phyloP scores from a whole-genome alignment of 2,113 vertebrate genomes.

The Poecilia latipinna region DNA sequence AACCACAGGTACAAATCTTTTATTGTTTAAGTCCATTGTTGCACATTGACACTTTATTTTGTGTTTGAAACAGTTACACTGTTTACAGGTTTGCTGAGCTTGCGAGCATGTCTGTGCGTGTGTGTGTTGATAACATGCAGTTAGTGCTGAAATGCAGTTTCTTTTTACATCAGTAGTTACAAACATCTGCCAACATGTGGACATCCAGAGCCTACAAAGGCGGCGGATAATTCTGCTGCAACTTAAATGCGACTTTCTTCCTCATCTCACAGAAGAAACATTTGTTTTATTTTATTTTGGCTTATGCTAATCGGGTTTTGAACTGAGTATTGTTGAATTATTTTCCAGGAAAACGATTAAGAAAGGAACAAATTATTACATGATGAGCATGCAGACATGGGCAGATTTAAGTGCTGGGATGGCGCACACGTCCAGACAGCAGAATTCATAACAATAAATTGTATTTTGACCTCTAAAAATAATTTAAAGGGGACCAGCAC shows the following conservation, averaged over 20 bases:
- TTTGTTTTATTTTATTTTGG: constrained; percentile 23
- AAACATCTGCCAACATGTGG: constrained; percentile 53
- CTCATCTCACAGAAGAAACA: constrained; percentile 4
- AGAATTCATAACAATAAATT: constrained; percentile 19
- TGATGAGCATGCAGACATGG: constrained; percentile 1
- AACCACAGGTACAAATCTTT: constrained; percentile 85
- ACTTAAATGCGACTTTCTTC: neutral
- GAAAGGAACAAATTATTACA: neutral
- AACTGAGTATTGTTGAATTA: neutral
- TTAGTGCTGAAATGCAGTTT: constrained; percentile 91
- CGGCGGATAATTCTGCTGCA: neutral
- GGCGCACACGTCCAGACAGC: constrained; percentile 33
- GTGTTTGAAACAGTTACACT: constrained; percentile 85
- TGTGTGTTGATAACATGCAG: constrained; percentile 86
- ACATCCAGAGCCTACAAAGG: constrained; percentile 6
- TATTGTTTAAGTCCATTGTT: constrained; percentile 92
- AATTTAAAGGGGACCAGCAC: constrained; percentile 34
- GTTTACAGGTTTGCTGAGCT: constrained; percentile 79
- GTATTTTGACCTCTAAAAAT: constrained; percentile 5
- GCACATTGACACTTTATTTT: constrained; percentile 71
- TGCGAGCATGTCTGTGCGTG: constrained; percentile 28
- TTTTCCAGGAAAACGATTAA: neutral
- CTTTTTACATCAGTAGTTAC: constrained; percentile 81
- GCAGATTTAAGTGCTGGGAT: constrained; percentile 1
- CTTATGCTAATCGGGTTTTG: constrained; percentile 18